These are phyloP conservation scores for Equus quagga DNA, from an alignment of 2,113 vertebrate species.

Conservation along the genomic window DNA sequence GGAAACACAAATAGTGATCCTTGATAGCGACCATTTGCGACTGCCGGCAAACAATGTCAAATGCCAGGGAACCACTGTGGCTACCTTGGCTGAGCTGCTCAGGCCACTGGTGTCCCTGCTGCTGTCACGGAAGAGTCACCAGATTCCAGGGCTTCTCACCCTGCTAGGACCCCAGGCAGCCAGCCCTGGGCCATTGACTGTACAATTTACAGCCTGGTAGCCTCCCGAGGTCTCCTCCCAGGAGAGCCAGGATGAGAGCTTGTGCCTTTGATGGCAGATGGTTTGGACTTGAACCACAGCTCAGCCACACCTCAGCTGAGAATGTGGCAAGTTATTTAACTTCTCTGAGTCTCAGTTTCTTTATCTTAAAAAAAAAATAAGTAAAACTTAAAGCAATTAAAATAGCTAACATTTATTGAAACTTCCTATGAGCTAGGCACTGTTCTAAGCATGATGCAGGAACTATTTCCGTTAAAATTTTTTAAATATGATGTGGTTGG, in stretches of 20 bases:
- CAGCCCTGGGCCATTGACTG: too few relatives aligned
- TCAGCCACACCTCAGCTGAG: neutral
- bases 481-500: neutral
- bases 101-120: neutral
- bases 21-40: slow-evolving; percentile 88
- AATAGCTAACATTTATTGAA: neutral
- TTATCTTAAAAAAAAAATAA: neutral
- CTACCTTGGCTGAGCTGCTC: neutral
- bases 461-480: neutral
- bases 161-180: too few relatives aligned
- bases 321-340: neutral
- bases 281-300: neutral
- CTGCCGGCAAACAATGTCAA: slow-evolving; percentile 76
- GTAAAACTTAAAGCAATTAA: neutral
- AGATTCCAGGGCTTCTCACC: neutral
- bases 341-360: neutral
- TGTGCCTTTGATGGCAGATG: neutral
- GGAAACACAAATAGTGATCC: slow-evolving; percentile 88
- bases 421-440: neutral
- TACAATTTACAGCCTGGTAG: neutral
- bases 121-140: neutral
- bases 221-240: accelerated
- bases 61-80: slow-evolving; percentile 70
- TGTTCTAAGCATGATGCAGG: neutral
- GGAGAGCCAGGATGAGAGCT: accelerated